Evolutionary conservation across 2,797 vertebrate genomes (phyloP).

Genomic region (Siniperca scherzeri): DNA sequence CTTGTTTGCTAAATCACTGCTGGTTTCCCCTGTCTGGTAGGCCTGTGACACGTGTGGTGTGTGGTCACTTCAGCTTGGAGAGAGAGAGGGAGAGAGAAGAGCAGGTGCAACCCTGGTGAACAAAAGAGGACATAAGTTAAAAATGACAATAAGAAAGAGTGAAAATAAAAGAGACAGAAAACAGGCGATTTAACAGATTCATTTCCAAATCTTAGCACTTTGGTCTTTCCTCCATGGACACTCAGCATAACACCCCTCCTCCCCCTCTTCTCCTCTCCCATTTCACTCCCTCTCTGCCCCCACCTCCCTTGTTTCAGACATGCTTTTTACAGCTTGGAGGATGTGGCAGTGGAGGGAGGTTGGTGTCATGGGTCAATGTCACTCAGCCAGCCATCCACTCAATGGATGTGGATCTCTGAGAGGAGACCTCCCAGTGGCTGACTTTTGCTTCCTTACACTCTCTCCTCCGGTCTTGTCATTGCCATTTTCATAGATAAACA

Average conservation of each 20-base stretch:
- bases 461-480: not conserved
- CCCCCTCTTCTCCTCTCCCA: conserved; percentile 35
- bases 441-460: not conserved
- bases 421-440: conserved; percentile 42
- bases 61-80: conserved; percentile 81
- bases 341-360: conserved; percentile 76
- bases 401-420: conserved; percentile 35
- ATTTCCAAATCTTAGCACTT: conserved; percentile 71
- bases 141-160: conserved; percentile 14
- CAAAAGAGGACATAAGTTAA: conserved; percentile 40
- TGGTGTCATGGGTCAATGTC: conserved; percentile 85
- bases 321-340: conserved; percentile 87
- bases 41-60: conserved; percentile 87
- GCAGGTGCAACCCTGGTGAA: conserved; percentile 31
- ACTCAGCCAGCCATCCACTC: conserved; percentile 70
- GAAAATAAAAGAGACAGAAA: conserved; percentile 20
- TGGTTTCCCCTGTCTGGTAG: conserved; percentile 89
- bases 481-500: not conserved
- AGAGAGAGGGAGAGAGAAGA: conserved; percentile 15
- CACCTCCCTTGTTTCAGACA: conserved; percentile 72
- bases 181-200: conserved; percentile 32
- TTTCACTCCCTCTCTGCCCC: conserved; percentile 62
- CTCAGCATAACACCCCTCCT: conserved; percentile 69
- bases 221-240: conserved; percentile 71
- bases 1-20: conserved; percentile 96